These are phyloP conservation scores for Drosophila falleni DNA, from an alignment of 2,888 invertebrate species.

Conservation along the genomic window DNA sequence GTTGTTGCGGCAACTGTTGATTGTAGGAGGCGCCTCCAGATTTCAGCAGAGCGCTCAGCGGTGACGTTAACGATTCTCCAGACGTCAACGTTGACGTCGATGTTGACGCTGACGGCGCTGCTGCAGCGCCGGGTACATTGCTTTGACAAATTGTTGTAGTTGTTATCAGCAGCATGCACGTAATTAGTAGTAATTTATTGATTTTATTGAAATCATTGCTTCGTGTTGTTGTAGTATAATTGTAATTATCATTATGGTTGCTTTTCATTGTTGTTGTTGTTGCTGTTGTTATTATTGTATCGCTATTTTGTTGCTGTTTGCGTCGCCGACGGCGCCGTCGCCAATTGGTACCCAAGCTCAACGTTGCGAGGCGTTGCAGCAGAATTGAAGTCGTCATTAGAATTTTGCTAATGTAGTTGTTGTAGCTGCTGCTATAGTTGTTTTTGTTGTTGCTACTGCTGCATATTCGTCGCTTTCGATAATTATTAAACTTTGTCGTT, in stretches of 20 bases:
- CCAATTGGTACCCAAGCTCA: constrained; percentile 70
- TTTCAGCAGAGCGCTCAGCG: constrained; percentile 68
- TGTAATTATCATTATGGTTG: constrained; percentile 65
- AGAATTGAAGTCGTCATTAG: constrained; percentile 67
- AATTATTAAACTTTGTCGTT: constrained; percentile 61
- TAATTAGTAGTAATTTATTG: constrained; percentile 81
- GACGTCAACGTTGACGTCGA: constrained; percentile 32
- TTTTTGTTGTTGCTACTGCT: constrained; percentile 32
- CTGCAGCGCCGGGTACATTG: constrained; percentile 43
- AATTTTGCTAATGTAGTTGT: constrained; percentile 59
- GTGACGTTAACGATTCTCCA: constrained; percentile 48
- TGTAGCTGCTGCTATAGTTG: constrained; percentile 31
- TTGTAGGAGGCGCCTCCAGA: constrained; percentile 76
- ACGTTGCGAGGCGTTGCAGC: constrained; percentile 62
- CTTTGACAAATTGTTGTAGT: constrained; percentile 80
- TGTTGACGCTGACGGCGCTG: constrained; percentile 49
- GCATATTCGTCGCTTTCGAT: constrained; percentile 62
- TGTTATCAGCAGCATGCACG: constrained; percentile 77
- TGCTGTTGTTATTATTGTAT: constrained; percentile 45
- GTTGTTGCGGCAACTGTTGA: constrained; percentile 77
- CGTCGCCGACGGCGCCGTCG: constrained; percentile 74
- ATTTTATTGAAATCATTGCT: constrained; percentile 79
- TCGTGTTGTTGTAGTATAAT: constrained; percentile 62
- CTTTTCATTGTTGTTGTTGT: constrained; percentile 23
- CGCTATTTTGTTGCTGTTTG: constrained; percentile 52